phyloP scores from a whole-genome alignment of 1,140 invertebrate genomes.

The Ips nitidus region DNA sequence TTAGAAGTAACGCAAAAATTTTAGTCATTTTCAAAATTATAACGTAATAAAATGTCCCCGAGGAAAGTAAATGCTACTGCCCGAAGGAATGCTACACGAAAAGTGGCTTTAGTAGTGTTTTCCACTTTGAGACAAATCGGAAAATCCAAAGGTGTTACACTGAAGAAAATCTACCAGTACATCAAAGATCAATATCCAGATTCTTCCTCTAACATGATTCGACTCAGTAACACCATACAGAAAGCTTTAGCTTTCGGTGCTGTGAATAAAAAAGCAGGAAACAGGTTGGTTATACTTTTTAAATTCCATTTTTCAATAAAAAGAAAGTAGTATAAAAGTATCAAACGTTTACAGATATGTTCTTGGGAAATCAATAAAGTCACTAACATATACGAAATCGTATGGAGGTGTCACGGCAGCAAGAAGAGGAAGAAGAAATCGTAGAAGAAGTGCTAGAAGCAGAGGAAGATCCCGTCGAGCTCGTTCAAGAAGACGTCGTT shows the following conservation, averaged over 20 bases:
- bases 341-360: conserved; percentile 1
- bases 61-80: conserved; percentile 1
- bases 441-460: background rate
- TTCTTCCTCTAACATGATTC: conserved; percentile 27
- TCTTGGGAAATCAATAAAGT: conserved; percentile 5
- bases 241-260: conserved; percentile 38
- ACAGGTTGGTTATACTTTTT: conserved; percentile 11
- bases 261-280: conserved; percentile 30
- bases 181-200: conserved; percentile 36
- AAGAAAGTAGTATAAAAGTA: background rate
- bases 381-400: background rate
- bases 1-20: no score
- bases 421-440: conserved; percentile 8
- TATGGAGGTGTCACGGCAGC: background rate
- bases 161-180: conserved; percentile 38
- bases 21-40: conserved; percentile 18
- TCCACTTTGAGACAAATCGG: conserved; percentile 38
- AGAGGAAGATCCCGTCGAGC: background rate
- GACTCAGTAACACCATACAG: conserved; percentile 31
- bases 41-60: conserved; percentile 23
- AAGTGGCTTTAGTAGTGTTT: conserved; percentile 31
- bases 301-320: background rate
- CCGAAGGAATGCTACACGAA: conserved; percentile 5
- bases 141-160: conserved; percentile 31
- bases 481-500: background rate